These are phyloP conservation scores for Harpalus rubripes DNA, from an alignment of 2,888 invertebrate genomes.

Conservation along the genomic window DNA sequence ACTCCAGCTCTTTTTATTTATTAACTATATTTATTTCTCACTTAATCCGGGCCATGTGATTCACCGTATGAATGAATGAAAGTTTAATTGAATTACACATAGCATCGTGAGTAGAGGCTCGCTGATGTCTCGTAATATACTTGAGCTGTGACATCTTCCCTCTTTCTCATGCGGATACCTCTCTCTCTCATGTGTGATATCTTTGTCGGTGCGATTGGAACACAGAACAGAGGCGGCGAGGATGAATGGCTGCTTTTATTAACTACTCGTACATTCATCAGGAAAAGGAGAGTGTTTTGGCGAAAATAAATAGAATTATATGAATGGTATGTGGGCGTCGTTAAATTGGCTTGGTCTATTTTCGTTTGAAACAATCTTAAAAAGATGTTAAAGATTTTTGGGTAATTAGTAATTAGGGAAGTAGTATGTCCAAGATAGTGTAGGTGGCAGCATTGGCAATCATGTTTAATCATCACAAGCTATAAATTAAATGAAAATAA, in stretches of 20 bases:
- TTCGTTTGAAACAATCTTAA: too few species aligned
- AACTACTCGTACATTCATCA: neutral
- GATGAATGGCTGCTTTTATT: slow-evolving; percentile 6
- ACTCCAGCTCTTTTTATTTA: neutral
- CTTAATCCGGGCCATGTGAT: neutral
- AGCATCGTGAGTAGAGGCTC: slow-evolving; percentile 45
- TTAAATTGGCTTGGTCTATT: too few species aligned
- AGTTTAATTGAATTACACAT: slow-evolving; percentile 63
- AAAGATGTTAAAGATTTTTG: too few species aligned
- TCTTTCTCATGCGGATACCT: slow-evolving; percentile 11
- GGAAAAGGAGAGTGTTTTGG: too few species aligned
- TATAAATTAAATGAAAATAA: too few species aligned
- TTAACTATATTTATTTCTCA: neutral
- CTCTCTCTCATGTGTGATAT: slow-evolving; percentile 41
- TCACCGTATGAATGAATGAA: slow-evolving; percentile 61
- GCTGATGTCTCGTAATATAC: slow-evolving; percentile 59
- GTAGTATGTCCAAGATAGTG: too few species aligned
- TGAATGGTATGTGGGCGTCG: too few species aligned
- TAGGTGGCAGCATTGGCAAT: too few species aligned
- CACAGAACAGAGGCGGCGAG: slow-evolving; percentile 10
- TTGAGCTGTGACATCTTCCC: slow-evolving; percentile 15
- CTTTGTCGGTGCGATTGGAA: slow-evolving; percentile 31
- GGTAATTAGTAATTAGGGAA: too few species aligned
- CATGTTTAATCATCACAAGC: too few species aligned
- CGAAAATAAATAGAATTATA: too few species aligned